Conservation (phyloP, 1,140 invertebrate species). For the Atopsyche davidsoni region DNA sequence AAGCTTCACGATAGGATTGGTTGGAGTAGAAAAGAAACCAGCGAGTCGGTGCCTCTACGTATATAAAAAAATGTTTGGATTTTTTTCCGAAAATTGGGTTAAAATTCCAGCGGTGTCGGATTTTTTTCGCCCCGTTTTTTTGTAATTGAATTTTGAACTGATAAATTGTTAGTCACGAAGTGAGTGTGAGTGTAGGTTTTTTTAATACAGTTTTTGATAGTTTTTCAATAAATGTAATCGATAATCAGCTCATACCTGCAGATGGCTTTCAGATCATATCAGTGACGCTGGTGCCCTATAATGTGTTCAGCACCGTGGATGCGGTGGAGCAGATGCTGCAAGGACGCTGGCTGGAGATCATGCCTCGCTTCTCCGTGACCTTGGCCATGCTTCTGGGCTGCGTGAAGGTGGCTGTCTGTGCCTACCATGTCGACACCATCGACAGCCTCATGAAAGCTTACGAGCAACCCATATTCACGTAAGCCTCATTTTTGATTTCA, state of each 20-base stretch:
- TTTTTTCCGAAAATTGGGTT: no score
- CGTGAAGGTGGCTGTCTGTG: conserved; percentile 19
- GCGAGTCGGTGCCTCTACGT: no score
- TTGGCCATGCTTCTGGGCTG: conserved; percentile 26
- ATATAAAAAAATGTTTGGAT: no score
- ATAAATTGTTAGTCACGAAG: no score
- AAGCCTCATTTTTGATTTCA: conserved; percentile 1
- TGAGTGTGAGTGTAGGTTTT: neutral
- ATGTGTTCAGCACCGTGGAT: conserved; percentile 16
- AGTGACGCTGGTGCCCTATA: conserved; percentile 21
- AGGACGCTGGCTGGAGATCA: conserved; percentile 23
- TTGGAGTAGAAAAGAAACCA: no score
- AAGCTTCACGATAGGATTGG: no score
- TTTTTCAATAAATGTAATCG: neutral
- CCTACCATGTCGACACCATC: conserved; percentile 15
- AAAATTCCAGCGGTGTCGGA: no score
- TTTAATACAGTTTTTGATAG: conserved; percentile 3
- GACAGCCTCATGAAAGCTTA: conserved; percentile 15
- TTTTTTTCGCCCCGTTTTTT: no score
- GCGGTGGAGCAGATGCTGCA: conserved; percentile 11
- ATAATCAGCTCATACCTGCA: no score
- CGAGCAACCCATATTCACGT: conserved; percentile 17
- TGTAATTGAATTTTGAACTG: no score
- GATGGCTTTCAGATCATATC: conserved; percentile 26
- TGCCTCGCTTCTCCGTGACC: conserved; percentile 21